Conservation (phyloP, 2,113 vertebrate species). For the Oncorhynchus gorbuscha region DNA sequence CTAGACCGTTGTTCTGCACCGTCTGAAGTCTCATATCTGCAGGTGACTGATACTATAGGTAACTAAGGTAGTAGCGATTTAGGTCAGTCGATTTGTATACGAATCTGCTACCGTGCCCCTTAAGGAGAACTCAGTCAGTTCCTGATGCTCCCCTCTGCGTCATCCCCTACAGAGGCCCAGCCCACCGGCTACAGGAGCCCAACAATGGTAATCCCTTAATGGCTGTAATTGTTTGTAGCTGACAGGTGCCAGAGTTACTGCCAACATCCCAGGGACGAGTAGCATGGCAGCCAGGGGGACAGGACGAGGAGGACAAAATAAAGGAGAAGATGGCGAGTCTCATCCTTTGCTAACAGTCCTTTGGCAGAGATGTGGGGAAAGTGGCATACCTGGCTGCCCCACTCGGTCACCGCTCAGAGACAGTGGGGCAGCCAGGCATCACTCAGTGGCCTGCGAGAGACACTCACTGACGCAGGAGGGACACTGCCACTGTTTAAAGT, state of each 20-base stretch:
- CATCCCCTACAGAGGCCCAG: conserved; percentile 15
- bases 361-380: neutral
- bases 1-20: neutral
- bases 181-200: conserved; percentile 36
- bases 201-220: conserved; percentile 61
- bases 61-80: neutral
- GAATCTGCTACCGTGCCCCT: too few relatives aligned
- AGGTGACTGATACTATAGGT: neutral
- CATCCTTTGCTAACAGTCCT: neutral
- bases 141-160: neutral
- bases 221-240: conserved; percentile 51
- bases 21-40: neutral
- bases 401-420: neutral
- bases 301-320: neutral
- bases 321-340: neutral
- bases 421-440: neutral
- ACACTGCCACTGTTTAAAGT: neutral
- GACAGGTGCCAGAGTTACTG: conserved; percentile 47
- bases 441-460: neutral
- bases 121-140: conserved; percentile 43
- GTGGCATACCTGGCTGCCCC: neutral
- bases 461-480: neutral
- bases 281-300: conserved; percentile 7
- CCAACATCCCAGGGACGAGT: neutral
- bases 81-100: too few relatives aligned